Evolutionary conservation across 2,888 invertebrate species (phyloP).

Genomic region (Drosophila birchii): DNA sequence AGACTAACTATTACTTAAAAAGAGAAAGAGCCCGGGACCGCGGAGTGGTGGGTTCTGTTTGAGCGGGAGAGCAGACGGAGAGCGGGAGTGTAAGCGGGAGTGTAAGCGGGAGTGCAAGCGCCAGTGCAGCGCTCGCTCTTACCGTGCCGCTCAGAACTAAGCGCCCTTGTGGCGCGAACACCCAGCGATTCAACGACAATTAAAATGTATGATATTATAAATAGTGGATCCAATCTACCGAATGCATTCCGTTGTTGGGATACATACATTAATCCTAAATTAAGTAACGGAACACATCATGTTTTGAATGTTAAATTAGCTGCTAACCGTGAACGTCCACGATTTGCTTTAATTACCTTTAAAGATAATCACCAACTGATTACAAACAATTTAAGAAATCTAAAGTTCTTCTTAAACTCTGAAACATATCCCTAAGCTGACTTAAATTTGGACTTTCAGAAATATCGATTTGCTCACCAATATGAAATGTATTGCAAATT

Average conservation of each 20-base stretch:
- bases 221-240: neutral
- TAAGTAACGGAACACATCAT: neutral
- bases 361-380: neutral
- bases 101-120: too few species aligned
- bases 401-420: neutral
- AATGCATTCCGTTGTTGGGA: neutral
- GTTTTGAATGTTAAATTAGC: slow-evolving; percentile 1
- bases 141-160: too few species aligned
- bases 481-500: too few species aligned
- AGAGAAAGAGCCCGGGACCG: too few species aligned
- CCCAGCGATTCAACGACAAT: neutral
- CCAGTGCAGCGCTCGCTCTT: too few species aligned
- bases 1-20: too few species aligned
- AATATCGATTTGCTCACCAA: neutral
- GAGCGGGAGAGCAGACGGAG: too few species aligned
- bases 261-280: neutral
- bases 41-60: too few species aligned
- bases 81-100: too few species aligned
- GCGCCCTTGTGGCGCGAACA: too few species aligned
- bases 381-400: neutral
- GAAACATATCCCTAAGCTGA: too few species aligned
- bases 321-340: too few species aligned
- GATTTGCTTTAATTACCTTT: neutral
- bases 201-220: slow-evolving; percentile 1
- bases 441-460: neutral